Evolutionary conservation across 2,113 vertebrate genomes (phyloP), one percentile per base, ranked within the genome.

Genomic region (Orientallactaga bullata): DNA sequence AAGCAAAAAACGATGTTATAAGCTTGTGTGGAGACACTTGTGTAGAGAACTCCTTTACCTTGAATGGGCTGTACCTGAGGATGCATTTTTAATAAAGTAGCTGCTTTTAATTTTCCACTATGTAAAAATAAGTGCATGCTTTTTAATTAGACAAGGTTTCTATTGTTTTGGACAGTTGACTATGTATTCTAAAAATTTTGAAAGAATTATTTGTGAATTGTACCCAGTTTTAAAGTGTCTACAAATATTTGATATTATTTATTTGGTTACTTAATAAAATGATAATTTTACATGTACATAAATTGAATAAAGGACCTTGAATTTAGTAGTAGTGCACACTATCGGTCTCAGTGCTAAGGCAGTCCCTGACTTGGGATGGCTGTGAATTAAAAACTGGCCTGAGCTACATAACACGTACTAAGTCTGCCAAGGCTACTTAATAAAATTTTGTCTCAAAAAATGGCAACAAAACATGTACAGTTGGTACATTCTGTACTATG

Each of bases 151-250:
- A 81, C 35, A 94, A 83, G 16, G 13, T 82, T 94, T 88, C 66
- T 51, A 51, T 89, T 90, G 30, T 78, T 88, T 94, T 12, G 30
- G 42, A 85, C 66, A 72, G 11, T 30, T 91, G 26, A 88, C 18
- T 4, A 17, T 42, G 15, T 94, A 35, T 37, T 87, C 37, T 94
- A 94, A 85, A 87, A 96, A 89, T 61, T 93, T 7, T 76, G 21
- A 82, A 65, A 79, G 78, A 88, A 89, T 65, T 91, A 30, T 69
- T 47, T 84, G 24, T 32, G 35, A 86, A 89, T 94, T 32, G 55
- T 69, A 69, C 2, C 2, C 21, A 74, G 7, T 85, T 96, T 69
- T 32, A 66, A 72, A 86, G 71, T 61, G 1, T 66, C 12, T 89
- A 63, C 5, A 72, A 68, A 94, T 8, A 66, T 84, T 76, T 80